A percentile compares a stretch with the other conserved stretches of the same genome.
Conservation (phyloP, 2,113 vertebrate genomes). For the human region DNA sequence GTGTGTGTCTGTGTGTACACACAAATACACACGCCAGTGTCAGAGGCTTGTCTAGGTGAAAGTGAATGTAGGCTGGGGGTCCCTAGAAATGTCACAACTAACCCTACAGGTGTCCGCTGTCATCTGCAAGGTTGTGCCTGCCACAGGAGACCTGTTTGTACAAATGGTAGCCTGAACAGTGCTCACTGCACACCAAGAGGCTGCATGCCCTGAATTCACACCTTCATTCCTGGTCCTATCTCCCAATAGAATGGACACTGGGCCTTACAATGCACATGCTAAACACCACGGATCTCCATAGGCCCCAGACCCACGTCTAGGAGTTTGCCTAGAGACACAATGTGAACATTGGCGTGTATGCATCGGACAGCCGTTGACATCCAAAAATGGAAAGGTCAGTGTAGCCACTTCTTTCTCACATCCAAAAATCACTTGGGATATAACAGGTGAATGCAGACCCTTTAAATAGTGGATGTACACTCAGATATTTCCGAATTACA, state of each 20-base stretch:
- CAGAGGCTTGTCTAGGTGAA: neutral
- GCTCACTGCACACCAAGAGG: neutral
- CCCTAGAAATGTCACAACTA: conserved; percentile 19
- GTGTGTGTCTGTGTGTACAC: no score
- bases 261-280: neutral
- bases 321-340: neutral
- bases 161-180: neutral
- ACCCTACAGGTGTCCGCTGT: neutral
- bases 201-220: neutral
- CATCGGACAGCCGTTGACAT: conserved; percentile 24
- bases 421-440: conserved; percentile 41
- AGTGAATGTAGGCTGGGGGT: neutral
- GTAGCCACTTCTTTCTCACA: conserved; percentile 4
- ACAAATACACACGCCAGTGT: neutral
- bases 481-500: neutral
- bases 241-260: neutral
- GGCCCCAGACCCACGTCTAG: neutral
- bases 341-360: neutral
- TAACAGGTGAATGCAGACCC: neutral
- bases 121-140: neutral
- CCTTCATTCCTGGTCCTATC: neutral
- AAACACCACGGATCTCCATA: neutral
- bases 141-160: neutral
- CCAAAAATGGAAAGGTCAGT: neutral
- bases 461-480: neutral